Evolutionary conservation across 2,797 vertebrate species (phyloP), one percentile per base, ranked within the genome.

Genomic region (Potorous gilbertii): DNA sequence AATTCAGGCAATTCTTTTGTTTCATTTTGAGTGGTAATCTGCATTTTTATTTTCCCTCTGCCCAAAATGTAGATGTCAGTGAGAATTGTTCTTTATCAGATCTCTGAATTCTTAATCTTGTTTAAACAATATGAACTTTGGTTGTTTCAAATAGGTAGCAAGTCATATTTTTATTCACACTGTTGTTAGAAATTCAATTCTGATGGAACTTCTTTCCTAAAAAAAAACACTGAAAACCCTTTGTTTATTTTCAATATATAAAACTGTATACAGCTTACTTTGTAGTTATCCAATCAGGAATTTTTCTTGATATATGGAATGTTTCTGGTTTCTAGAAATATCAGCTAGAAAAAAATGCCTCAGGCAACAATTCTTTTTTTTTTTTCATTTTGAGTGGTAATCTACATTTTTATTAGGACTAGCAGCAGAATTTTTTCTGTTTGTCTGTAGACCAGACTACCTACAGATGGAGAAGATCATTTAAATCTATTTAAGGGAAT

Each of bases 51-150:
- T 62, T 62, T 62, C 59, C 59, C 2, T 34, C 16, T 1, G 4
- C 10, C 28, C 16, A 54, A 2, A 2, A 92, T 31, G 87, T 16
- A 90, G 91, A 3, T 46, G 6, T 66, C 93, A 90, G 93, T 90
- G 87, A 91, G 89, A 90, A 0, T 50, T 87, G 62, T 52, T 95
- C 50, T 54, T 57, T 93, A 93, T 4, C 91, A 92, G 91, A 50
- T 93, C 93, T 94, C 16, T 90, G 28, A 91, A 54, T 92, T 62
- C 5, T 18, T 95, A 57, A 54, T 1, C 90, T 94, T 93, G 95
- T 92, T 96, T 94, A 92, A 95, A 52, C 56, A 57, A 6, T 8
- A 31, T 34, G 94, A 94, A 95, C 55, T 87, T 95, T 55, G 31
- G 57, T 40, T 66, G 2, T 3, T 92, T 95, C 93, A 96, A 92